Evolutionary conservation across 2,113 vertebrate species (phyloP).

Genomic region (Pterophyllum scalare): DNA sequence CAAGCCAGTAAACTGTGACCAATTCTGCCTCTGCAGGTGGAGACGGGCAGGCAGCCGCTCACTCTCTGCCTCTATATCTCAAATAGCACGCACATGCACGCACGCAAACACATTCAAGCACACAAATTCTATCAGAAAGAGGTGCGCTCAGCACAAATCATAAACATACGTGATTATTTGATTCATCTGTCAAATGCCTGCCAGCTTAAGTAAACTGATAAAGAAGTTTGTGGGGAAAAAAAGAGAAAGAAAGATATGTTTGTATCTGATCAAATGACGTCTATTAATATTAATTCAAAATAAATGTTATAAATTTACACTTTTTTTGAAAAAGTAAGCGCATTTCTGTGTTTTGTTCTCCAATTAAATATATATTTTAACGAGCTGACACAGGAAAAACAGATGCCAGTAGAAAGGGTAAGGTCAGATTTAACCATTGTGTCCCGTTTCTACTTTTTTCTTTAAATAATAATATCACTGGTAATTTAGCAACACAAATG

Average conservation of each 20-base stretch:
- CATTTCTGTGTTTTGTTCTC: not conserved
- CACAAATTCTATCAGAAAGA: constrained; percentile 37
- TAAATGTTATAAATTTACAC: not conserved
- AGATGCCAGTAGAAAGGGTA: not conserved
- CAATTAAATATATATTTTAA: not conserved
- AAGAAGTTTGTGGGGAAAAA: constrained; percentile 11
- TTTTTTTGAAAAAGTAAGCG: not conserved
- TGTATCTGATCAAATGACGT: constrained; percentile 2
- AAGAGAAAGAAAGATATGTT: no score
- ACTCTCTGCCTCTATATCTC: constrained; percentile 41
- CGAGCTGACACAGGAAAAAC: not conserved
- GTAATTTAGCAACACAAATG: not conserved
- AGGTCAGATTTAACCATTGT: not conserved
- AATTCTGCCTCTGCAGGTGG: constrained; percentile 73
- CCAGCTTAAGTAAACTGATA: constrained; percentile 26
- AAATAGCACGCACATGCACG: constrained; percentile 6
- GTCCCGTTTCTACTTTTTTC: not conserved
- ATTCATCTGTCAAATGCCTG: constrained; percentile 27
- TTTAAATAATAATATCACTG: not conserved
- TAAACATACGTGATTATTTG: constrained; percentile 37
- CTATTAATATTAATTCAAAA: not conserved
- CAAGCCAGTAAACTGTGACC: constrained; percentile 75
- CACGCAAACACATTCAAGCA: constrained; percentile 13
- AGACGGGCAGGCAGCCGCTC: constrained; percentile 60
- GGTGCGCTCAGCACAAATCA: constrained; percentile 30